Evolutionary conservation across 1,140 invertebrate species (phyloP).

Genomic region (Tetramorium simillimum): DNA sequence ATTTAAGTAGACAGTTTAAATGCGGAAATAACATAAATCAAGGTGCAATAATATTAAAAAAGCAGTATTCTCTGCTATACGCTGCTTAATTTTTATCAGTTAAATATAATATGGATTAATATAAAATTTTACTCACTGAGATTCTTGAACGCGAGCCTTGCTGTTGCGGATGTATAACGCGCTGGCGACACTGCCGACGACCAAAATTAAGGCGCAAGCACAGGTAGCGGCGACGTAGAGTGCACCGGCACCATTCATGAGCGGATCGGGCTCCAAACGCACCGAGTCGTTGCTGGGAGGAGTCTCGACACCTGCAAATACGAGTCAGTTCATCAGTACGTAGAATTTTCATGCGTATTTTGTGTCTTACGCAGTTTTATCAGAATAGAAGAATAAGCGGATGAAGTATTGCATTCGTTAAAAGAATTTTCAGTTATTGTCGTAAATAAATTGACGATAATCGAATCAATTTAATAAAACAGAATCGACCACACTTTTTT

Average conservation of each 20-base stretch:
- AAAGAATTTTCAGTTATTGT: not conserved
- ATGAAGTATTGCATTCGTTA: not conserved
- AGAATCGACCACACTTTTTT: not conserved
- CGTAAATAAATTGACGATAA: not conserved
- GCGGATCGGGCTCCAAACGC: conserved; percentile 87
- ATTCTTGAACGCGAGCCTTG: conserved; percentile 91
- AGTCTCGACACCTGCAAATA: conserved; percentile 85
- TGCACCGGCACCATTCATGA: conserved; percentile 88
- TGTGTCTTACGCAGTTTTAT: not conserved
- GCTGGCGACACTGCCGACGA: conserved; percentile 90
- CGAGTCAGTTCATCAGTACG: not conserved
- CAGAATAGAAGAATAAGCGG: not conserved
- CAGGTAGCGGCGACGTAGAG: conserved; percentile 93
- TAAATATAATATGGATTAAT: not conserved
- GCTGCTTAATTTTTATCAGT: not conserved
- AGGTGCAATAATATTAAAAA: too few species aligned
- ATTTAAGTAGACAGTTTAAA: not conserved
- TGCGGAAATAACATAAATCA: not conserved
- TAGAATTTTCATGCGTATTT: not conserved
- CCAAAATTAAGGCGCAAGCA: conserved; percentile 91
- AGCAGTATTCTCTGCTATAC: not conserved
- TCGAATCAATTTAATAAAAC: not conserved
- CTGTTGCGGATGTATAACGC: conserved; percentile 92
- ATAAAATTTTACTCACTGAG: conserved; percentile 87
- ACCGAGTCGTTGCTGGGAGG: conserved; percentile 88